Evolutionary conservation across 2,888 invertebrate species (phyloP), one percentile per base, ranked within the genome.

Genomic region (Drosophila phalerata): DNA sequence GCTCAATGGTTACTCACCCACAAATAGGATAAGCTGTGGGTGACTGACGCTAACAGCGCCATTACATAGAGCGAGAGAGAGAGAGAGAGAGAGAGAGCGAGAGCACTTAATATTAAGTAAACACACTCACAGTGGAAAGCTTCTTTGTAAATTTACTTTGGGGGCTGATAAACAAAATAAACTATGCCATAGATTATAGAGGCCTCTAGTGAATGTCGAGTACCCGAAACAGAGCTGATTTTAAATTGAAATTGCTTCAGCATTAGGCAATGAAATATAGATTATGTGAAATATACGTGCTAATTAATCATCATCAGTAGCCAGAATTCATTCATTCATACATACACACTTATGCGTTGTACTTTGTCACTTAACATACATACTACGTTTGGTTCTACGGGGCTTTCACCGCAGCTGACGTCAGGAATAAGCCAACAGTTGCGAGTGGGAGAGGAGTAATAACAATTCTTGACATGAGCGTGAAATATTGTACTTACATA

Each of bases 121-220:
- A n/a, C 58, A n/a, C 58, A n/a, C 40, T 40, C 25, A 42, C 40
- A 57, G 72, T 60, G 49, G 28, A 71, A 78, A 77, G 73, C 68
- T 73, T 82, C 51, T 68, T 55, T 62, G 63, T 69, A 77, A 68
- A 80, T 72, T 64, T 49, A 60, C 52, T 64, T 43, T 38, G 66
- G 63, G 63, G 58, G 49, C 67, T 74, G 88, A 85, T 85, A 87
- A 82, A 77, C 78, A 78, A 82, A 82, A 71, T 65, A 76, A 87
- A 82, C 73, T 64, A 49, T 69, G 64, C 49, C 63, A 38, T 51
- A 71, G 64, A 68, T 57, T 66, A 57, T 61, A 48, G 15, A 38
- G 25, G 49, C 19, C 30, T 42, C 51, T 37, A 58, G 22, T 53
- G 15, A 55, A 28, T 40, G 38, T 48, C 43, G 25, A 55, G 22